Base-by-base conservation (phyloP, 1,140 invertebrate genomes). In the Oreohelix idahoensis region DNA sequence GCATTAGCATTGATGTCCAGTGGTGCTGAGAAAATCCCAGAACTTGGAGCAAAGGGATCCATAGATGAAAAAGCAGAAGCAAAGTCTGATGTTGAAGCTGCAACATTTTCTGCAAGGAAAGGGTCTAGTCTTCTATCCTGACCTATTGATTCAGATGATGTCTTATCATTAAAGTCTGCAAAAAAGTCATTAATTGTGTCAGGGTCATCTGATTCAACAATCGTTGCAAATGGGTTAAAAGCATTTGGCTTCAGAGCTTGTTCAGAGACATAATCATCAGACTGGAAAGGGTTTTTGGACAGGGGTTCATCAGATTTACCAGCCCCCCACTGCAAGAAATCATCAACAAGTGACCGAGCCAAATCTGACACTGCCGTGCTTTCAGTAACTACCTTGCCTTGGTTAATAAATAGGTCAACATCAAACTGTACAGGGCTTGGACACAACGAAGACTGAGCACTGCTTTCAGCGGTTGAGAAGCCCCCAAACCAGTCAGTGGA, bases 361-460 rank as follows among this genome's bases (percentile, higher is more conserved):
- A 89, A 80, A 36, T 86, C 84, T 35, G 89, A 89, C 17, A 86
- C 83, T 70, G 88, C 84, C 0, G 85, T 83, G 80, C 85, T 85
- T 29, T 85, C 83, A n/a, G 86, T 83, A 26, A 75, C 84, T 58
- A 87, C 51, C 39, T 78, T 76, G 32, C 83, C 75, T 26, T 85
- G 84, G 29, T 84, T 83, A 15, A 75, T 69, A 75, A 86, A 84
- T 11, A 86, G 81, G 36, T 84, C 78, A 17, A 84, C 71, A 42
- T 88, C 89, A 86, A 90, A 89, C 26, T 85, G 84, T 10, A 87
- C 66, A 38, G 89, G 89, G 58, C 86, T 90, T 15, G 89, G 87
- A 45, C 87, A 85, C 23, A 86, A 77, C 35, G 89, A 89, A 17
- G 88, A 90, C 83, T 86, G 86, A 32, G 85, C 85, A 87, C 89